Base-by-base conservation (phyloP, 2,888 invertebrate species). In the Idaea biselata region DNA sequence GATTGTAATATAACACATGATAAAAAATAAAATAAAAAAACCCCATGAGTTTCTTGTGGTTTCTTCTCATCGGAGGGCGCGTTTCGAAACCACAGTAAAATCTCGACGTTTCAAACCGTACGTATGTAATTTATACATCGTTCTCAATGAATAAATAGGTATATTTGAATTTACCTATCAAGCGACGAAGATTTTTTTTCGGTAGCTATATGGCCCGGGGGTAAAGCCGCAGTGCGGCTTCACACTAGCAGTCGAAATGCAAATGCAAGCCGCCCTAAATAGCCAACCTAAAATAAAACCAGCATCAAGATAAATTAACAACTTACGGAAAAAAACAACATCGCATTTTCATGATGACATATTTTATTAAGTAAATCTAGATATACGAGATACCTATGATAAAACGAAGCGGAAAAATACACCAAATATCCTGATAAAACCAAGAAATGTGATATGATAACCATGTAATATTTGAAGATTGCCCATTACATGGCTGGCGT, bases 401-500 rank as follows among this genome's bases (percentile, higher is more conserved):
- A 63, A 68, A 65, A 69, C 65, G 62, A 66, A 54, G 63, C 58
- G 56, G 25, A 14, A 65, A 60, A 65, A 65, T 65, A 55, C 61
- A 68, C 56, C 59, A 61, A 53, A 57, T 44, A 64, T 69, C 63
- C 58, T 71, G 70, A 76, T 76, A 74, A 78, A 76, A 75, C 69
- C 72, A 73, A 67, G 65, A 74, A 72, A 73, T 74, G 72, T 71
- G 62, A 44, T 44, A 44, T 44, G 44, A 44, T 44, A 44, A 5
- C 44, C 44, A 44, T 44, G 14, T 44, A 44, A 44, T 44, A 44
- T 44, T 44, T 44, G 69, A 72, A 69, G 76, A 74, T 74, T 68
- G 74, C 68, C 65, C 67, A 75, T 79, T 77, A 78, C 68, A 66
- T 67, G 70, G 74, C 71, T 74, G 71, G 68, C 63, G 68, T 63